Evolutionary conservation across 2,888 invertebrate genomes (phyloP), one percentile per base, ranked within the genome.

Genomic region (Odontomyia ornata): DNA sequence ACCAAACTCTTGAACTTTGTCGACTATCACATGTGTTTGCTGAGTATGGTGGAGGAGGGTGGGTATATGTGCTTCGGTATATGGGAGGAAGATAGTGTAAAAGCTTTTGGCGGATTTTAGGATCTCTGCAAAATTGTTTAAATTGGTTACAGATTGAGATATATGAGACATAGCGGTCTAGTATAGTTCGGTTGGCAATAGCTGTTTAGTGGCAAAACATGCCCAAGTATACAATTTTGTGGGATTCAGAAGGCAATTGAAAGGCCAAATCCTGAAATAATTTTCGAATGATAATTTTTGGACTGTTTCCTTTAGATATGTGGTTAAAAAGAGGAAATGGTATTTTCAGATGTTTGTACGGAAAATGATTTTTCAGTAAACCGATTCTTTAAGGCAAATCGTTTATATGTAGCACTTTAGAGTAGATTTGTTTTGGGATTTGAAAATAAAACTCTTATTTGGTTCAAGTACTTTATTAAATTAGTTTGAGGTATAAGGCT

Each of bases 101-200:
- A 15, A 23, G 30, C 64, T 71, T 71, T 71, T 27, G 27, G 71
- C n/a, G 21, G 18, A 52, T 71, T 71, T 47, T 15, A 23, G 71
- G 47, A 52, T 23, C 71, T 71, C 27, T 23, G 52, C 25, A 21
- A 71, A 67, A 71, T 71, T 71, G 71, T 52, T 47, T 71, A 52
- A 71, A 71, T 71, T 25, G 47, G 52, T 21, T 25, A 5, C 47
- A 71, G 28, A 71, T 47, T 47, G 71, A 47, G 52, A 71, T 71
- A 47, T 71, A 71, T 52, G 71, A 1, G 30, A 1, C 30, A 28
- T 64, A 23, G 64, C n/a, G 23, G 30, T 23, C n/a, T 64, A 1
- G 64, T 23, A 1, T 64, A 1, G 64, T 23, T 28, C 0, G 28
- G 64, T 25, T 1, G 28, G 64, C 28, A 30, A 64, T 64, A n/a